Evolutionary conservation across 2,113 vertebrate species (phyloP).

Genomic region (Pterocles orientalis): DNA sequence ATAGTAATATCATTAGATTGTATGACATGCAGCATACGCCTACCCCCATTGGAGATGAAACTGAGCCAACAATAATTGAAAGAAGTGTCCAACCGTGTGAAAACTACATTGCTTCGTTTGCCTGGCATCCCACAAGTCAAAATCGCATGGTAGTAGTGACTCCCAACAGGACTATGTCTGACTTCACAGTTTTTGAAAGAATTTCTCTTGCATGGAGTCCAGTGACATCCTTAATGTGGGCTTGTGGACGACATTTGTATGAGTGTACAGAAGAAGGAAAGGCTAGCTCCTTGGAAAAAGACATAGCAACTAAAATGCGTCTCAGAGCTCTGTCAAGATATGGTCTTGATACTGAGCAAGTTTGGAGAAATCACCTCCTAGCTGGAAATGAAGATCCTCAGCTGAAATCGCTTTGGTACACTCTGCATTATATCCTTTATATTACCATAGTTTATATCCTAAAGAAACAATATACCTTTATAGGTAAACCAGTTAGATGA

Average conservation of each 20-base stretch:
- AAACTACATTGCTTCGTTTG: slow-evolving; percentile 92
- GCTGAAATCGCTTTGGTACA: slow-evolving; percentile 96
- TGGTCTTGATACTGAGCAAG: slow-evolving; percentile 92
- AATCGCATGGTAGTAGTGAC: slow-evolving; percentile 99
- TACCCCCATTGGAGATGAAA: slow-evolving; percentile 95
- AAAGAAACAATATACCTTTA: neutral
- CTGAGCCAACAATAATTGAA: slow-evolving; percentile 97
- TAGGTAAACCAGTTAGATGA: neutral
- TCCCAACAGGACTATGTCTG: slow-evolving; percentile 92
- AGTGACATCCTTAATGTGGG: slow-evolving; percentile 94
- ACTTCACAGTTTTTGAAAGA: slow-evolving; percentile 98
- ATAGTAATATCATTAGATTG: slow-evolving; percentile 94
- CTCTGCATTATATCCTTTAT: slow-evolving; percentile 98
- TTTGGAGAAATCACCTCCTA: slow-evolving; percentile 94
- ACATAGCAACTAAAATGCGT: slow-evolving; percentile 97
- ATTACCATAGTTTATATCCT: neutral
- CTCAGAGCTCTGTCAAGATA: slow-evolving; percentile 92
- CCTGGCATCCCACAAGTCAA: slow-evolving; percentile 96
- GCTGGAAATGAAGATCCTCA: slow-evolving; percentile 91
- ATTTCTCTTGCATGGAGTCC: slow-evolving; percentile 98
- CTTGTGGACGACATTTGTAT: slow-evolving; percentile 93
- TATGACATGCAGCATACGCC: slow-evolving; percentile 99
- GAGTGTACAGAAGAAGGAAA: slow-evolving; percentile 89
- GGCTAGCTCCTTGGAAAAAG: slow-evolving; percentile 81
- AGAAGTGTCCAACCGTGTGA: slow-evolving; percentile 94